A percentile compares a stretch with the other conserved stretches of the same genome.
Evolutionary conservation across 2,888 invertebrate species (phyloP).

Genomic region (Andrena flavipes): DNA sequence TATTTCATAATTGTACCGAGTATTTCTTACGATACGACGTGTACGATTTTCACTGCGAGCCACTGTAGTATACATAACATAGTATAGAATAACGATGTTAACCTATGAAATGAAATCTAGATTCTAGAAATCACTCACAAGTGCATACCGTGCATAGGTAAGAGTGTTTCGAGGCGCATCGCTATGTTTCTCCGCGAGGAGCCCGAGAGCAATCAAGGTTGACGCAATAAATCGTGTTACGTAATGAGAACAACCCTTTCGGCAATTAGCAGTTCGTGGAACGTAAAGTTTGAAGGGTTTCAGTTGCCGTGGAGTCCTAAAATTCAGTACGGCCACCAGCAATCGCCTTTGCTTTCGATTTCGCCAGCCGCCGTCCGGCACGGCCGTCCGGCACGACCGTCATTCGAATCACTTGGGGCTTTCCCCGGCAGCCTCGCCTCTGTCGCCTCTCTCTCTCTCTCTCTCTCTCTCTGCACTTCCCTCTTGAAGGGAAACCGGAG

Average conservation of each 20-base stretch:
- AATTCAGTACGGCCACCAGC: constrained; percentile 78
- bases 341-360: constrained; percentile 75
- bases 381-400: constrained; percentile 57
- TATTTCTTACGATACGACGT: no score
- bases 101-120: no score
- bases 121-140: no score
- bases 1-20: no score
- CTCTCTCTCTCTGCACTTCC: not conserved
- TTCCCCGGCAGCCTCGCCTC: constrained; percentile 59
- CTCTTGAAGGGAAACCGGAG: not conserved
- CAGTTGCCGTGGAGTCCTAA: constrained; percentile 31
- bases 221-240: constrained; percentile 34
- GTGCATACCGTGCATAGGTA: no score
- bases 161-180: no score
- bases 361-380: constrained; percentile 69
- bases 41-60: no score
- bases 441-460: not conserved
- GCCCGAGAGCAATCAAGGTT: not conserved
- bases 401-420: constrained; percentile 69
- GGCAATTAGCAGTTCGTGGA: constrained; percentile 7
- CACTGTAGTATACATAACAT: no score
- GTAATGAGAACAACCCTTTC: constrained; percentile 39
- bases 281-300: not conserved
- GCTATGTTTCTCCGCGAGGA: not conserved
- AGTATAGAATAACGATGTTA: no score